phyloP scores from a whole-genome alignment of 2,888 invertebrate genomes.

The Hirudinaria manillensis region DNA sequence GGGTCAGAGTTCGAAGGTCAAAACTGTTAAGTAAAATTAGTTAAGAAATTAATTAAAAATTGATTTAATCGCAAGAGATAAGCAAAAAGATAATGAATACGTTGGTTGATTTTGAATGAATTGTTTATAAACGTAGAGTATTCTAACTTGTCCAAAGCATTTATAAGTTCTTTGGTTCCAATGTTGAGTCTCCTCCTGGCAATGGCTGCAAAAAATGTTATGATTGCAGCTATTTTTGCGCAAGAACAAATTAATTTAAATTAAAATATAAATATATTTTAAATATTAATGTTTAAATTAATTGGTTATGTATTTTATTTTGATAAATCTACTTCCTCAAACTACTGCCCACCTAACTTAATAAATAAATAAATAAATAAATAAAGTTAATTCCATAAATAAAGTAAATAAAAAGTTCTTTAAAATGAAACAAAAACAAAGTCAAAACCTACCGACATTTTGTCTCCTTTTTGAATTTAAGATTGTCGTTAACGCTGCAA shows the following conservation, averaged over 20 bases:
- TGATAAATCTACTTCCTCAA: no score
- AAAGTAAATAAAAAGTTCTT: no score
- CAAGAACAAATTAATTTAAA: not conserved
- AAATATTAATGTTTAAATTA: not conserved
- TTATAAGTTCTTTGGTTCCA: not conserved
- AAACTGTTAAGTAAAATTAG: conserved; percentile 12
- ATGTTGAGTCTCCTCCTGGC: conserved; percentile 23
- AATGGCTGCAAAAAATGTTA: not conserved
- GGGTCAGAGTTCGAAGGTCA: conserved; percentile 10
- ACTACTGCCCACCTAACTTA: no score
- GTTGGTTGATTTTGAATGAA: no score
- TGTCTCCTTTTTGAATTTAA: conserved; percentile 5
- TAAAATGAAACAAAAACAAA: no score
- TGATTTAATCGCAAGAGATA: not conserved
- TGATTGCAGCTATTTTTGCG: not conserved
- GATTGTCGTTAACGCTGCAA: not conserved
- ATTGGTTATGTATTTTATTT: no score
- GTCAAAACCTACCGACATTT: conserved; percentile 26
- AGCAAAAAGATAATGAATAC: no score
- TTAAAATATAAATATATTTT: not conserved
- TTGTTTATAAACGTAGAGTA: no score
- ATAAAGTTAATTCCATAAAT: no score
- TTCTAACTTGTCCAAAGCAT: conserved; percentile 25
- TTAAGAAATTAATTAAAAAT: no score
- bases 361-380: no score